Conservation (phyloP, 2,888 invertebrate species). For the Acrocera orbiculus region DNA sequence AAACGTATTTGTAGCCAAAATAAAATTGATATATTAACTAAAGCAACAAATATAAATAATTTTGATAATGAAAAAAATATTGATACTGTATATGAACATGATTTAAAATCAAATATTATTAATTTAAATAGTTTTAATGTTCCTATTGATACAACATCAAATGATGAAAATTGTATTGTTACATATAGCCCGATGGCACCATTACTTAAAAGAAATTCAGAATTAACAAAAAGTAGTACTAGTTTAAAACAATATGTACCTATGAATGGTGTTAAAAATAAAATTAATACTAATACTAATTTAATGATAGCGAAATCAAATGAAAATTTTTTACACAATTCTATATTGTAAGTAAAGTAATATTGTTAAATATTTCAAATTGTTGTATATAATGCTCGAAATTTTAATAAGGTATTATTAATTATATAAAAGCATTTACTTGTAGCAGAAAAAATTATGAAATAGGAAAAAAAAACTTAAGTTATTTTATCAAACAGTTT, state of each 20-base stretch:
- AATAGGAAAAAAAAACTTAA: too few species aligned
- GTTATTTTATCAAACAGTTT: too few species aligned
- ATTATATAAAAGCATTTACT: too few species aligned
- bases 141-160: conserved; percentile 6
- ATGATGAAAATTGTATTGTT: conserved; percentile 6
- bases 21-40: conserved; percentile 10
- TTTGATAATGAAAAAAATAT: conserved; percentile 7
- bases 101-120: conserved; percentile 3
- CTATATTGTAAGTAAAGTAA: too few species aligned
- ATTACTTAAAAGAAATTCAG: conserved; percentile 9
- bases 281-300: not conserved
- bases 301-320: too few species aligned
- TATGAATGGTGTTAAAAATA: conserved; percentile 10
- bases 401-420: too few species aligned
- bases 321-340: too few species aligned
- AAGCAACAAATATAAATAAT: conserved; percentile 11
- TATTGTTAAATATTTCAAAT: too few species aligned
- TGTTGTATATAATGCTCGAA: too few species aligned
- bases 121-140: conserved; percentile 9
- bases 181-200: conserved; percentile 13
- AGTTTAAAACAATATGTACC: conserved; percentile 13
- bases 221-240: conserved; percentile 9
- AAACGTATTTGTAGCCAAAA: conserved; percentile 14
- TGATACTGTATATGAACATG: not conserved
- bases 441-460: too few species aligned